Evolutionary conservation across 2,113 vertebrate genomes (phyloP).

Genomic region (Callorhinus ursinus): DNA sequence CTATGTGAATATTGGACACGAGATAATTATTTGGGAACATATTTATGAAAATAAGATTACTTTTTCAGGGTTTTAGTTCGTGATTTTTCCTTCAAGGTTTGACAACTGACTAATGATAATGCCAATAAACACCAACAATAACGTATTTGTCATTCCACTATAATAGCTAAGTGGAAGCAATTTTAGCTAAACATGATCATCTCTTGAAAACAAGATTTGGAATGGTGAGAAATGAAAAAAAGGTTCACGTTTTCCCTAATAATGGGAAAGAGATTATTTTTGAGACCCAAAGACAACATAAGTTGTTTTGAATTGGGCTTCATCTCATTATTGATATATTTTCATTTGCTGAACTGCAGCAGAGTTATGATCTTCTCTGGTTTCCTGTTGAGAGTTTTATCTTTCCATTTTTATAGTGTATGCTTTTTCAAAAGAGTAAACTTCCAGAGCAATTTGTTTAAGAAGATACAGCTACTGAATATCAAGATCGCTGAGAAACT

Average conservation of each 20-base stretch:
- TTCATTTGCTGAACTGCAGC: constrained; percentile 74
- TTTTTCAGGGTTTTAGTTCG: constrained; percentile 64
- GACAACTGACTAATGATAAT: constrained; percentile 77
- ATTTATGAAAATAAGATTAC: constrained; percentile 80
- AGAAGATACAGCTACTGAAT: constrained; percentile 67
- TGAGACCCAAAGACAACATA: constrained; percentile 76
- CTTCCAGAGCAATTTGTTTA: constrained; percentile 79
- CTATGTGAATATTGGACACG: constrained; percentile 74
- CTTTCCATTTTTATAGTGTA: constrained; percentile 76
- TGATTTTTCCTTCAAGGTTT: constrained; percentile 76
- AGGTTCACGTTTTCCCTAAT: constrained; percentile 65
- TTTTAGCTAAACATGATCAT: constrained; percentile 74
- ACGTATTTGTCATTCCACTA: constrained; percentile 62
- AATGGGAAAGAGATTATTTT: constrained; percentile 79
- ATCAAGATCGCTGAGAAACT: constrained; percentile 47
- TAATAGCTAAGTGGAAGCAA: constrained; percentile 76
- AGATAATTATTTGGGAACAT: constrained; percentile 79
- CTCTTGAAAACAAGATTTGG: constrained; percentile 73
- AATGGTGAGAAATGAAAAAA: constrained; percentile 73
- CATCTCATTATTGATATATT: constrained; percentile 79
- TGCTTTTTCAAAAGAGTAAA: constrained; percentile 74
- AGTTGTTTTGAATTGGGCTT: constrained; percentile 77
- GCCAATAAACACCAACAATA: constrained; percentile 70
- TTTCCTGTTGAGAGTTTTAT: constrained; percentile 78
- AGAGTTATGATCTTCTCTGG: constrained; percentile 72